Conservation (phyloP, 2,797 vertebrate species). For the Enteromius trimaculatus region DNA sequence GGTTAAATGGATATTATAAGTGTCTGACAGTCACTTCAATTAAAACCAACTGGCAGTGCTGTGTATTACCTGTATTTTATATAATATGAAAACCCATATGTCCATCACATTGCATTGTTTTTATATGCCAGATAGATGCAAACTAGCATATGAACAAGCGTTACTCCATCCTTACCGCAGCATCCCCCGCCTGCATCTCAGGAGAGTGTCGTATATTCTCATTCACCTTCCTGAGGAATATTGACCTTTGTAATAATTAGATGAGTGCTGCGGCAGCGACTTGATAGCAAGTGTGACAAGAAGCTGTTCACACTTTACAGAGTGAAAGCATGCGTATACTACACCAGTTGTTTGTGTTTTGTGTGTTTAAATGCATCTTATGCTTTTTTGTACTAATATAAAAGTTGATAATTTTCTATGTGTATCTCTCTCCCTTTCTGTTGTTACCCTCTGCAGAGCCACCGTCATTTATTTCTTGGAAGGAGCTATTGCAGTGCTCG, state of each 20-base stretch:
- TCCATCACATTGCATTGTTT: constrained; percentile 9
- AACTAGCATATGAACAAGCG: constrained; percentile 1
- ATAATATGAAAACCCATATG: not conserved
- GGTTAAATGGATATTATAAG: not conserved
- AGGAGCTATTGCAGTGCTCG: constrained; percentile 64
- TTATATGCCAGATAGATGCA: constrained; percentile 1
- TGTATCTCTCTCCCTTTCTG: constrained; percentile 19
- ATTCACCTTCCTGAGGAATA: constrained; percentile 59
- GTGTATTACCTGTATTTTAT: not conserved
- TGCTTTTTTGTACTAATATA: constrained; percentile 10
- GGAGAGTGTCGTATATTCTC: constrained; percentile 53
- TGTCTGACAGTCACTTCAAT: not conserved
- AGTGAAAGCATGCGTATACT: constrained; percentile 20
- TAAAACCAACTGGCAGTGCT: not conserved
- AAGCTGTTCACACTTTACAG: constrained; percentile 26
- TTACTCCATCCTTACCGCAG: constrained; percentile 39
- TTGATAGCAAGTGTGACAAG: constrained; percentile 50
- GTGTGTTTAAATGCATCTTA: constrained; percentile 37
- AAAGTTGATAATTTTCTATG: constrained; percentile 30
- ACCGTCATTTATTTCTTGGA: constrained; percentile 61
- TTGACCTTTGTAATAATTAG: constrained; percentile 66
- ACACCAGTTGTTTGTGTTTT: constrained; percentile 42
- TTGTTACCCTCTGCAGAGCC: constrained; percentile 55
- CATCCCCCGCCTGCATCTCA: constrained; percentile 32
- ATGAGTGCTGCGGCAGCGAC: constrained; percentile 58